Evolutionary conservation across 2,797 vertebrate species (phyloP).

Genomic region (Gambusia yucatana): DNA sequence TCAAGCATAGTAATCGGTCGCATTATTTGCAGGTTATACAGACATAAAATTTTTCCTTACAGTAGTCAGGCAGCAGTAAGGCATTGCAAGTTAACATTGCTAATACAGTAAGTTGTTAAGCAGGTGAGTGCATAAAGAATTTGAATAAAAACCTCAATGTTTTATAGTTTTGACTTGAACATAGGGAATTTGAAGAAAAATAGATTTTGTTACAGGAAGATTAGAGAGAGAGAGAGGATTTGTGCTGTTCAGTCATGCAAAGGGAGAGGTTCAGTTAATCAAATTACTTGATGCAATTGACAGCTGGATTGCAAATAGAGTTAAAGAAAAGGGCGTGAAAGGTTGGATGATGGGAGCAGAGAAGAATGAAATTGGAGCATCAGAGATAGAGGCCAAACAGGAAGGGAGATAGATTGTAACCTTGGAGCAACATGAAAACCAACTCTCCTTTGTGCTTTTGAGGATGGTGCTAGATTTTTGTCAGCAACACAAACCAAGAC

Average conservation of each 20-base stretch:
- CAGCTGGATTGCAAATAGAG: conserved; percentile 32
- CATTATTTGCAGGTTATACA: not conserved
- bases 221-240: not conserved
- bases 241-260: conserved; percentile 1
- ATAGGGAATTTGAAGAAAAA: conserved; percentile 3
- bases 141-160: not conserved
- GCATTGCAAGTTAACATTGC: not conserved
- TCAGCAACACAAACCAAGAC: conserved; percentile 18
- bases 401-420: conserved; percentile 36
- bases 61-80: not conserved
- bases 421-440: conserved; percentile 12
- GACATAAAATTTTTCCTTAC: not conserved
- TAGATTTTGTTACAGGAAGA: not conserved
- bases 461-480: conserved; percentile 31
- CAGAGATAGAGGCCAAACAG: not conserved
- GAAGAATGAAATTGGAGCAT: not conserved
- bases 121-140: not conserved
- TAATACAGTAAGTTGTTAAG: not conserved
- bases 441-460: conserved; percentile 8
- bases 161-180: not conserved
- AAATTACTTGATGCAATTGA: conserved; percentile 28
- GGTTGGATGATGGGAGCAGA: not conserved
- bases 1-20: not conserved
- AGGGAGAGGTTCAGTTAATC: conserved; percentile 24
- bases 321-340: conserved; percentile 12